Evolutionary conservation across 2,113 vertebrate species (phyloP).

Genomic region (Oceanites oceanicus): DNA sequence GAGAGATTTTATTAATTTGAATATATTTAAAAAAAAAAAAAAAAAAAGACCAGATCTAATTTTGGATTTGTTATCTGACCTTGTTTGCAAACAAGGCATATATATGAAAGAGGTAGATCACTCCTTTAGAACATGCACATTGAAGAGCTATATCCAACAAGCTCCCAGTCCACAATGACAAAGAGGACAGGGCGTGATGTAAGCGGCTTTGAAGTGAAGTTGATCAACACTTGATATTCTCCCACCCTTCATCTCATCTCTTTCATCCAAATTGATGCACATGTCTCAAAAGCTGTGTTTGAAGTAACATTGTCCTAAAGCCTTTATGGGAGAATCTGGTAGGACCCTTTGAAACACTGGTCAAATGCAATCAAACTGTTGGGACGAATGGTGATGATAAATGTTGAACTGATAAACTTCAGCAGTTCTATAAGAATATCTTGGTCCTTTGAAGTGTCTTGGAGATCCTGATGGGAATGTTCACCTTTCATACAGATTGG

Average conservation of each 20-base stretch:
- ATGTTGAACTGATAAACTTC: neutral
- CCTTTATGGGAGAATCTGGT: neutral
- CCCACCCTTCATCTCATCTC: neutral
- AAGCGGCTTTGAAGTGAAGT: neutral
- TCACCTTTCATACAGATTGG: neutral
- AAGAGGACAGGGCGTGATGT: neutral
- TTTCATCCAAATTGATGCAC: neutral
- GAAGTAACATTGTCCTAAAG: neutral
- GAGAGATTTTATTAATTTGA: neutral
- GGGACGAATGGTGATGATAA: neutral
- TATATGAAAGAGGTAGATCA: neutral
- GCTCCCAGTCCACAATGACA: neutral
- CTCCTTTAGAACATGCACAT: neutral
- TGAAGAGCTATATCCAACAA: rapidly evolving
- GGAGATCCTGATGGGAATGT: neutral
- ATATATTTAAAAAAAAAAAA: neutral
- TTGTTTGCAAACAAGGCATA: neutral
- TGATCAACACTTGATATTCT: neutral
- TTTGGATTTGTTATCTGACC: neutral
- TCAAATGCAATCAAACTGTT: neutral
- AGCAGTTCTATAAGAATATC: neutral
- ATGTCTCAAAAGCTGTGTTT: neutral
- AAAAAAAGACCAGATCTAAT: neutral
- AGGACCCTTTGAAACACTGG: neutral
- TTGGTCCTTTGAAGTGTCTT: neutral